Evolutionary conservation across 2,888 invertebrate genomes (phyloP).

Genomic region (Pandemis cinnamomeana): DNA sequence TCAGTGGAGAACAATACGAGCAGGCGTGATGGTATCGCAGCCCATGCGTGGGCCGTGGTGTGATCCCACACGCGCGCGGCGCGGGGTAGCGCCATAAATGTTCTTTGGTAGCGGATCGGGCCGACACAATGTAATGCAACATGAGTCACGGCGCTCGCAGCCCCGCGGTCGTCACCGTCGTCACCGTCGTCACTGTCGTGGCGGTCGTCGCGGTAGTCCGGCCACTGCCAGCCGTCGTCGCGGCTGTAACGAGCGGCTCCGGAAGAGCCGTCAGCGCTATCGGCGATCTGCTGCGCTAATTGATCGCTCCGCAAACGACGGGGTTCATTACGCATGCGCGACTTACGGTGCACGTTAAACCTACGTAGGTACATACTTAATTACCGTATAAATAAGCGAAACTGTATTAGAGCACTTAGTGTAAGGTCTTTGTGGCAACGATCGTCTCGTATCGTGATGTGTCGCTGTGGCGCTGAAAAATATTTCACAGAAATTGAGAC

Average conservation of each 20-base stretch:
- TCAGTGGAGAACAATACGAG: constrained; percentile 19
- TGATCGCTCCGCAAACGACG: constrained; percentile 16
- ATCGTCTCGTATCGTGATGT: too few relatives aligned
- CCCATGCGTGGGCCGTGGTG: constrained; percentile 12
- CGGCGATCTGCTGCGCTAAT: constrained; percentile 30
- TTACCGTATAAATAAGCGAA: too few relatives aligned
- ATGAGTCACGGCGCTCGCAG: neutral
- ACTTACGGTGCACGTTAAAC: constrained; percentile 9
- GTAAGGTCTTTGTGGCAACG: too few relatives aligned
- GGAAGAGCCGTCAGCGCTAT: constrained; percentile 34
- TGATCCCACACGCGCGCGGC: constrained; percentile 1
- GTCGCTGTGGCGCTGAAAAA: too few relatives aligned
- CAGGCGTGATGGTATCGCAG: constrained; percentile 15
- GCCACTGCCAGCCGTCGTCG: too few relatives aligned
- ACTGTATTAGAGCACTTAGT: too few relatives aligned
- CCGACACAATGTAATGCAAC: neutral
- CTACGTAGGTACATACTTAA: neutral
- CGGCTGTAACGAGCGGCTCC: neutral
- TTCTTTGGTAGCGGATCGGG: too few relatives aligned
- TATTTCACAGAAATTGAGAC: too few relatives aligned
- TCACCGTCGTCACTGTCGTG: too few relatives aligned
- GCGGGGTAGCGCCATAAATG: too few relatives aligned
- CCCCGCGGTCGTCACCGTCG: neutral
- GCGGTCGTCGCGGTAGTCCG: too few relatives aligned
- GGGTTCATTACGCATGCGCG: constrained; percentile 26